Conservation (phyloP, 2,888 invertebrate species). For the Miltochrista miniata region DNA sequence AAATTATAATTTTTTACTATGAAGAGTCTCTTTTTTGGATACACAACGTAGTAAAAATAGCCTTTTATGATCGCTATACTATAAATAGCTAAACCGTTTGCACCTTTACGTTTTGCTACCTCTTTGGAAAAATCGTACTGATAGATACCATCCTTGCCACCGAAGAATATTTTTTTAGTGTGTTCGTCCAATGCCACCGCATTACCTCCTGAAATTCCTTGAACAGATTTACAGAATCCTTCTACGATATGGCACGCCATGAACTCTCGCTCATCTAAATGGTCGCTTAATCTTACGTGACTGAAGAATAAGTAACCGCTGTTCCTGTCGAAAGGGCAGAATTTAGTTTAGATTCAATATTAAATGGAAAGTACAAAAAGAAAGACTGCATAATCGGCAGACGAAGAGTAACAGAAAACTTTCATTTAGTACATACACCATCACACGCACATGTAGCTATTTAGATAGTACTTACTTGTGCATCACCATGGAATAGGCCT, state of each 20-base stretch:
- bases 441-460: background rate
- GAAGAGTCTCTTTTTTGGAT: slow-evolving; percentile 1
- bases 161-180: background rate
- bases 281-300: background rate
- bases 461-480: background rate
- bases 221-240: background rate
- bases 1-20: background rate
- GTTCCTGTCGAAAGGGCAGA: background rate
- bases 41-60: slow-evolving; percentile 1
- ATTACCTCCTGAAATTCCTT: background rate
- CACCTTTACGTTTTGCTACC: background rate
- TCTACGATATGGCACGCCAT: slow-evolving; percentile 2
- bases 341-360: background rate
- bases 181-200: background rate
- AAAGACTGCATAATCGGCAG: too few relatives aligned
- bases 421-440: background rate
- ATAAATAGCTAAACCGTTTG: background rate
- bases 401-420: background rate
- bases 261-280: background rate
- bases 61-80: background rate
- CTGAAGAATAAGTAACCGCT: slow-evolving; percentile 1
- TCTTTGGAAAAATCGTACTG: slow-evolving; percentile 1
- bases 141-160: slow-evolving; percentile 3
- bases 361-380: too few relatives aligned
- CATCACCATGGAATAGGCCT: slow-evolving; percentile 4